phyloP scores from a whole-genome alignment of 37 sponge, comb jelly and placozoan genomes.

The Spongia lamella region DNA sequence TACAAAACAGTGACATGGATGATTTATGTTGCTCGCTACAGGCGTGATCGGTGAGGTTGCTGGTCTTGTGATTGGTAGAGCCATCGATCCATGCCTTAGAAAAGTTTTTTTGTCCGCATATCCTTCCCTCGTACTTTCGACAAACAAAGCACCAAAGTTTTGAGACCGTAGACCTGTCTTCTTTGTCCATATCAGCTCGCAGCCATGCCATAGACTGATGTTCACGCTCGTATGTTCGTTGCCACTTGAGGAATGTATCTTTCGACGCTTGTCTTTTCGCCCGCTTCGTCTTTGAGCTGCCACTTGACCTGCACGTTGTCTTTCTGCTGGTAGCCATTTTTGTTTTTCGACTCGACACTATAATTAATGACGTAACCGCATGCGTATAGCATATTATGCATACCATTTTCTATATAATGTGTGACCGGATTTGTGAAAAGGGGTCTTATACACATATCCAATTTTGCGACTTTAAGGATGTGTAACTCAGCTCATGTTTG shows the following conservation, averaged over 20 bases:
- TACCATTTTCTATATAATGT: no score
- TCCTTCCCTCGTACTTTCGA: constrained; percentile 24
- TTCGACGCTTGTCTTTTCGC: constrained; percentile 27
- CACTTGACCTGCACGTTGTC: no score
- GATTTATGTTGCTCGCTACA: constrained; percentile 41
- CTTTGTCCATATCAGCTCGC: constrained; percentile 24
- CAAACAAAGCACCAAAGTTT: constrained; percentile 53
- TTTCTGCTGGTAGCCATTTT: no score
- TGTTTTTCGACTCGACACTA: no score
- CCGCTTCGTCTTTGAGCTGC: no score
- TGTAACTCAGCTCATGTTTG: no score
- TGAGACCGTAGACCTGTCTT: constrained; percentile 10
- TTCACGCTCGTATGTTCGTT: constrained; percentile 24
- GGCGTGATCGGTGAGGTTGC: constrained; percentile 59
- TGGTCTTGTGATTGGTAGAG: constrained; percentile 61
- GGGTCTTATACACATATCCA: no score
- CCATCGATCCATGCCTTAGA: constrained; percentile 56
- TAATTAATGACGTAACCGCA: no score
- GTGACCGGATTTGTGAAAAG: no score
- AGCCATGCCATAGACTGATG: constrained; percentile 47
- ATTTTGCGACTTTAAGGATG: no score
- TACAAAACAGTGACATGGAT: constrained; percentile 19
- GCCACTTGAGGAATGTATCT: constrained; percentile 53
- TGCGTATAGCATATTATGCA: no score
- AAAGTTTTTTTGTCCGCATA: constrained; percentile 44